Evolutionary conservation across 2,888 invertebrate genomes (phyloP), one percentile per base, ranked within the genome.

Genomic region (Trypoxylon attenuatum): DNA sequence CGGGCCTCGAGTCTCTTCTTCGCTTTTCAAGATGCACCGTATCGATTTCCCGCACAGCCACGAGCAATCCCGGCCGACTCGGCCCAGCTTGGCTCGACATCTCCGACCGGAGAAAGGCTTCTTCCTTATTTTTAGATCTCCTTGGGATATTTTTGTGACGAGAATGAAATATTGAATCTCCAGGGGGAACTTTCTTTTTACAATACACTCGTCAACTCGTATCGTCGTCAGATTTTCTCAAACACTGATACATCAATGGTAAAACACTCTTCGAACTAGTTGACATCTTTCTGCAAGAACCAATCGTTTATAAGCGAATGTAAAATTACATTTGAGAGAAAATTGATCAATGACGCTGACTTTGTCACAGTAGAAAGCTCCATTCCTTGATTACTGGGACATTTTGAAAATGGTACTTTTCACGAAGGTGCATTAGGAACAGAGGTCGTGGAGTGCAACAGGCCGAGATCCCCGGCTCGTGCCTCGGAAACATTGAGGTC

Each of bases 401-500:
- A n/a, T n/a, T n/a, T n/a, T n/a, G n/a, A n/a, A n/a, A n/a, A n/a
- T n/a, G n/a, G n/a, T n/a, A n/a, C n/a, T n/a, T n/a, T n/a, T n/a
- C n/a, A n/a, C n/a, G n/a, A n/a, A n/a, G n/a, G n/a, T n/a, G n/a
- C 13, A 33, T 33, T 13, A 33, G 33, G 33, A 33, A 10, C 13
- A 5, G n/a, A 10, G 29, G 1, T 10, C 3, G 13, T 13, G 13
- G n/a, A 33, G 33, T 33, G 33, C 33, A 33, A 33, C 33, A 33
- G 33, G 33, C 33, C 4, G 33, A 4, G 33, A 10, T 33, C 33
- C 13, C n/a, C 13, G 15, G 8, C 15, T 46, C 46, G 46, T 13
- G 15, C 18, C 18, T 47, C 21, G 33, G n/a, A 23, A 21, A 58
- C 29, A 75, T 75, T 43, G 57, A 65, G 75, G 66, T 38, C 73